Conservation (phyloP, 2,113 vertebrate species). For the Buteo buteo region DNA sequence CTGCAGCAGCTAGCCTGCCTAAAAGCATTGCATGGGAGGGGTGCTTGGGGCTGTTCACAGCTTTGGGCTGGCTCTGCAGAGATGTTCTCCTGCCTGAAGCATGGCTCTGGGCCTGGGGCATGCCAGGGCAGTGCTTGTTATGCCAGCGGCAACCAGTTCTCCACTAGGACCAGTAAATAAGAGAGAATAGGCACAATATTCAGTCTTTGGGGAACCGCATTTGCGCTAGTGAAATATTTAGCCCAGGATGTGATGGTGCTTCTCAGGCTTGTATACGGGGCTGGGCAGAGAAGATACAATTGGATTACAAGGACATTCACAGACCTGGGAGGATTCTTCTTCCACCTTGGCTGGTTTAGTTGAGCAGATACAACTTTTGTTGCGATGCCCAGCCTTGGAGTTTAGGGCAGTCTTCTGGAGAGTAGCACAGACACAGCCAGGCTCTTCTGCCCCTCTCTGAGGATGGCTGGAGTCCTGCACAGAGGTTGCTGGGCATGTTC, state of each 20-base stretch:
- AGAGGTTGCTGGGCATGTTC: neutral
- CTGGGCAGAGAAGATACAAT: neutral
- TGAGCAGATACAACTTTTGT: neutral
- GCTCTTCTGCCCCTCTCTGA: neutral
- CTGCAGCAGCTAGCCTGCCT: neutral
- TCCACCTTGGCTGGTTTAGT: neutral
- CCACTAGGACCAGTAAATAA: neutral
- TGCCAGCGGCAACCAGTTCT: neutral
- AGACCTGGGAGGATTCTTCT: neutral
- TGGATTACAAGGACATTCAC: neutral
- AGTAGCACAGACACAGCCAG: neutral
- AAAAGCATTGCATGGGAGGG: neutral
- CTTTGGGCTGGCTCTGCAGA: neutral
- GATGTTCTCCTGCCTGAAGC: neutral
- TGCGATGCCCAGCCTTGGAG: neutral
- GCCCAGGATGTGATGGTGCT: neutral
- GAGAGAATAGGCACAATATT: neutral
- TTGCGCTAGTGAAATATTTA: neutral
- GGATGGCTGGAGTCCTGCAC: neutral
- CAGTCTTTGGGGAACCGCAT: neutral
- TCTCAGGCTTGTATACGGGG: neutral
- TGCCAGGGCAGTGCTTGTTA: neutral
- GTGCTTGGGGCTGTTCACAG: neutral
- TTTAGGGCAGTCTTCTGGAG: neutral
- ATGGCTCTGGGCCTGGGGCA: neutral